Evolutionary conservation across 2,113 vertebrate genomes (phyloP).

Genomic region (Menura novaehollandiae): DNA sequence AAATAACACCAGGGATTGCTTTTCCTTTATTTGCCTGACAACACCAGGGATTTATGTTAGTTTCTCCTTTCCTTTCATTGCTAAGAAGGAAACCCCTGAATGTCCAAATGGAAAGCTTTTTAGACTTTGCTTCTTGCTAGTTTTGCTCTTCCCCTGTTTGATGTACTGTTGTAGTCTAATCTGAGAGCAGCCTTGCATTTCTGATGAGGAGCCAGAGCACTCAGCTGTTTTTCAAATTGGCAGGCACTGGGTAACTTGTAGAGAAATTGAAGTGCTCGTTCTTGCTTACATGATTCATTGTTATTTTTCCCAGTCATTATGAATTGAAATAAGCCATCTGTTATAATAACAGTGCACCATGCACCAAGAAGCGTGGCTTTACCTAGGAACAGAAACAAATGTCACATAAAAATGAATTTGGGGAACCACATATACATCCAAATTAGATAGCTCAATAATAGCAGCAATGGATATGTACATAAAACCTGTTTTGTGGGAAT

Average conservation of each 20-base stretch:
- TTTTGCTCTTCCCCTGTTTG: neutral
- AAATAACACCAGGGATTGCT: neutral
- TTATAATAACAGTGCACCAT: neutral
- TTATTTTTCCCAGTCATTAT: slow-evolving; percentile 31
- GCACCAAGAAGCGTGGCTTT: neutral
- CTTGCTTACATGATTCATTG: slow-evolving; percentile 33
- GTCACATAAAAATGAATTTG: slow-evolving; percentile 6
- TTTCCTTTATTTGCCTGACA: neutral
- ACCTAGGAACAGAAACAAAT: slow-evolving; percentile 1
- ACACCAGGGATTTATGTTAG: neutral
- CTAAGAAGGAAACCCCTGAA: neutral
- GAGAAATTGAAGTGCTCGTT: slow-evolving; percentile 21
- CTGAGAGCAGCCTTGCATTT: neutral
- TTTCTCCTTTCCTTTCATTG: neutral
- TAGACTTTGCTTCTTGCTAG: neutral
- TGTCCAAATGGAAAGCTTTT: neutral
- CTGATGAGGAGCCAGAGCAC: neutral
- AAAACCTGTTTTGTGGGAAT: neutral
- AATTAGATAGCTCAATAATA: neutral
- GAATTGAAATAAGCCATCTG: slow-evolving; percentile 47
- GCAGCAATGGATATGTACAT: neutral
- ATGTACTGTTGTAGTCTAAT: neutral
- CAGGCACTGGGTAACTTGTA: slow-evolving; percentile 3
- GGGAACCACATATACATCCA: neutral
- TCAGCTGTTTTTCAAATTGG: slow-evolving; percentile 17